Evolutionary conservation across 2,888 invertebrate species (phyloP).

Genomic region (Caenorhabditis macrosperma): DNA sequence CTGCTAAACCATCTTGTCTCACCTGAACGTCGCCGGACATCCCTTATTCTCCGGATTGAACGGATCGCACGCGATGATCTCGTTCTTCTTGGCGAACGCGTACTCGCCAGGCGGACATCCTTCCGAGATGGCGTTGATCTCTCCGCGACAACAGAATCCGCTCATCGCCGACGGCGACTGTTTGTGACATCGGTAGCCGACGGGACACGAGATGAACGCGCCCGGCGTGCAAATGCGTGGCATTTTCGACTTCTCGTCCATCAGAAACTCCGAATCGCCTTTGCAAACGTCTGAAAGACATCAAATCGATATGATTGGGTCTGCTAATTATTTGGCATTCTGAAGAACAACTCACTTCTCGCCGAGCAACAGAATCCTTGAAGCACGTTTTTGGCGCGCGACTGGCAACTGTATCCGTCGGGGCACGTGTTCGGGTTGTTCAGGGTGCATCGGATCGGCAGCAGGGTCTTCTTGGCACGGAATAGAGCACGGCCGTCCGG

Average conservation of each 20-base stretch:
- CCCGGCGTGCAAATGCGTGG: slow-evolving; percentile 76
- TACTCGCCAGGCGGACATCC: slow-evolving; percentile 78
- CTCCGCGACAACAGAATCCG: slow-evolving; percentile 77
- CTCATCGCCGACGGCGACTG: slow-evolving; percentile 54
- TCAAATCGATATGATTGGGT: background rate
- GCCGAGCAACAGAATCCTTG: slow-evolving; percentile 77
- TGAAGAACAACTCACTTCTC: slow-evolving; percentile 71
- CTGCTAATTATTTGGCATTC: too few species aligned
- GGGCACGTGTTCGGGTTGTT: slow-evolving; percentile 71
- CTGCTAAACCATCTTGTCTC: too few species aligned
- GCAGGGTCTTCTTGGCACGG: slow-evolving; percentile 69
- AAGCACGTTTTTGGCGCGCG: slow-evolving; percentile 68
- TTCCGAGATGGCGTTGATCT: slow-evolving; percentile 74
- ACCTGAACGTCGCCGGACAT: slow-evolving; percentile 65
- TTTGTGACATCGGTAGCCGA: slow-evolving; percentile 74
- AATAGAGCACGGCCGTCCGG: slow-evolving; percentile 75
- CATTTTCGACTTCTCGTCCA: slow-evolving; percentile 76
- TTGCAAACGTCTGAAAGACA: slow-evolving; percentile 71
- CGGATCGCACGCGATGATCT: slow-evolving; percentile 76
- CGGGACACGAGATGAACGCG: slow-evolving; percentile 74
- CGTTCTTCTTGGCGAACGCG: slow-evolving; percentile 69
- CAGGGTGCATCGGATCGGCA: slow-evolving; percentile 74
- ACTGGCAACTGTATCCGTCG: slow-evolving; percentile 75
- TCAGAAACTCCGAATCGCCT: slow-evolving; percentile 72
- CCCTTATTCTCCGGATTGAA: slow-evolving; percentile 75